These are phyloP conservation scores for Drosophila multiciliata DNA, from an alignment of 2,888 invertebrate species.

Conservation along the genomic window DNA sequence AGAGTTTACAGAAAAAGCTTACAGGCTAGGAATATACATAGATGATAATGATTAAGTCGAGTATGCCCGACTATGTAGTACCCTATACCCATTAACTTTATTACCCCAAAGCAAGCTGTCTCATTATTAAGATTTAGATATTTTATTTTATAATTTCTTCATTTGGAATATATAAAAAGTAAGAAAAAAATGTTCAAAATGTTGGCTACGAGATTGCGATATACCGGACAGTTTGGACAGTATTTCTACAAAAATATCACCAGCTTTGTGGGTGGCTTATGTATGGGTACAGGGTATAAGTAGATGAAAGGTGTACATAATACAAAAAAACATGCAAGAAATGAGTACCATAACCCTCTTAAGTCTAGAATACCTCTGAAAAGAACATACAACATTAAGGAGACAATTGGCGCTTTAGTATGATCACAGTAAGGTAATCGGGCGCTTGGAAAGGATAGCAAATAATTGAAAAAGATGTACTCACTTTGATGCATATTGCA, in stretches of 20 bases:
- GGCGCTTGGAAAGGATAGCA: constrained; percentile 35
- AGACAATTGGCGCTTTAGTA: constrained; percentile 16
- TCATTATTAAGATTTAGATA: neutral
- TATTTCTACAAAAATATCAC: neutral
- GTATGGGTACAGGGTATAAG: constrained; percentile 23
- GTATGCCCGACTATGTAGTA: constrained; percentile 16
- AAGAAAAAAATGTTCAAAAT: neutral
- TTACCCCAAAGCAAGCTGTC: neutral
- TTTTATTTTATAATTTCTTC: neutral
- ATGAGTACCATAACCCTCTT: constrained; percentile 50
- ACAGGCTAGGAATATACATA: constrained; percentile 41
- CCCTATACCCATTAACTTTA: constrained; percentile 14
- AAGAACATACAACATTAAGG: constrained; percentile 74
- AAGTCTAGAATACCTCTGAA: constrained; percentile 64
- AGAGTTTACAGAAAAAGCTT: constrained; percentile 43
- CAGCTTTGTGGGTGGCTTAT: neutral
- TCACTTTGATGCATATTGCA: constrained; percentile 88
- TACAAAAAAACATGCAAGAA: constrained; percentile 65
- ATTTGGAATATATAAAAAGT: neutral
- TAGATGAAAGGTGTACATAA: constrained; percentile 58
- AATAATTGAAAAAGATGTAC: constrained; percentile 77
- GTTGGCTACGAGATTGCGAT: neutral
- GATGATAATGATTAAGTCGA: constrained; percentile 15
- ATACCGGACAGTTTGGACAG: neutral
- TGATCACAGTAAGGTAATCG: constrained; percentile 14